Base-by-base conservation (phyloP, 2,797 vertebrate genomes). In the Arrhamphus sclerolepis region DNA sequence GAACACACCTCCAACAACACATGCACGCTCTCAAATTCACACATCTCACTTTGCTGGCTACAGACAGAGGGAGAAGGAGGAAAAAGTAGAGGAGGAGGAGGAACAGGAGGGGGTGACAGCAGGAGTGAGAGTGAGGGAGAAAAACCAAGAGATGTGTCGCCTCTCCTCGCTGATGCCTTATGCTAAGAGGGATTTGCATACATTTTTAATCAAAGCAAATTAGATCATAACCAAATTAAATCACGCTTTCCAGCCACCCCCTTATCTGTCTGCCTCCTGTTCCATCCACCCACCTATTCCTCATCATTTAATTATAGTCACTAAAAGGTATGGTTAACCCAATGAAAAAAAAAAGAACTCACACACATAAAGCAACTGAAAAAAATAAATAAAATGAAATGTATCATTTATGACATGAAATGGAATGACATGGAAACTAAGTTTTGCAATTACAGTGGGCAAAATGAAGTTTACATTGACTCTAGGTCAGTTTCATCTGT, bases 141-240 rank as follows among this genome's bases (percentile, higher is more conserved):
- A 24, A 77, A 70, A 78, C 59, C 55, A 70, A 71, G 72, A 80
- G 86, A 86, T 66, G 81, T 87, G 89, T 91, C 79, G 83, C 88
- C 82, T 86, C 86, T 88, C 75, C 83, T 81, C 84, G 78, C 87
- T 90, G 90, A 92, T 91, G 87, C 89, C 85, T 83, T 88, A 90
- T 89, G 90, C 91, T 90, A 86, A 90, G 86, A 89, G 89, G 91
- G 91, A 92, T 93, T 93, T 93, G 90, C 92, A 93, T 93, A 91
- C 89, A 92, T 93, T 93, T 93, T 93, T 92, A 93, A 93, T 93
- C 92, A 93, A 93, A 93, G 92, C 91, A 92, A 93, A 93, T 93
- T 89, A 92, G 90, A 93, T 93, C 91, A 93, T 90, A 91, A 92
- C 90, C 88, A 92, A 93, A 93, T 93, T 90, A 91, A 93, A 92